Evolutionary conservation across 2,797 vertebrate genomes (phyloP), one percentile per base, ranked within the genome.

Genomic region (Pangasius macronema): DNA sequence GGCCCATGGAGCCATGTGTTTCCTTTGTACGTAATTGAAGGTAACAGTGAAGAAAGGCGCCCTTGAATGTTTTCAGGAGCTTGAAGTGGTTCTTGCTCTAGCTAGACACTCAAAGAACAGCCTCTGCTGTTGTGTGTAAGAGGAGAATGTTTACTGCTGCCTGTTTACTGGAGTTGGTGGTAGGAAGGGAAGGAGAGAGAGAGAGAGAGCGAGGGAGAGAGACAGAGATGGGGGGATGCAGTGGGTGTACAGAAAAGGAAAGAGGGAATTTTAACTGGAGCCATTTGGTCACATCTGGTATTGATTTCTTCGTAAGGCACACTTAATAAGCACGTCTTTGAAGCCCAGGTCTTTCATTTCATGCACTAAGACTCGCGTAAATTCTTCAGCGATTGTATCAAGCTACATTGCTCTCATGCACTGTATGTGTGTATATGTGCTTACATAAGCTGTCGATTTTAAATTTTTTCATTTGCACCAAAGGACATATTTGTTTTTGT

Each of bases 241-340:
- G 92, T 91, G 92, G 93, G 90, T 84, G 88, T 68, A 42, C 83
- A 77, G 84, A 92, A 87, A 89, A 91, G 94, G 92, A 91, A 91
- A 91, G 93, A 95, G 94, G 94, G 94, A 95, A 95, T 95, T 95
- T 95, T 95, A 94, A 93, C 95, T 95, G 95, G 92, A 94, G 95
- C 92, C 91, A 96, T 97, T 96, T 93, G 94, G 96, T 96, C 96
- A 97, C 97, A 98, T 98, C 97, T 98, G 97, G 97, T 97, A 97
- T 97, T 97, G 97, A 97, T 98, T 97, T 97, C 95, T 95, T 96
- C 95, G 95, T 95, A 95, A 97, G 96, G 97, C 97, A 94, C 95
- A 96, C 96, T 98, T 97, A 97, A 97, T 97, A 97, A 97, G 96
- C 96, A 95, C 89, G 94, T 94, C 98, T 98, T 98, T 98, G 97